Conservation (phyloP, 2,888 invertebrate genomes). For the Coremacera marginata region DNA sequence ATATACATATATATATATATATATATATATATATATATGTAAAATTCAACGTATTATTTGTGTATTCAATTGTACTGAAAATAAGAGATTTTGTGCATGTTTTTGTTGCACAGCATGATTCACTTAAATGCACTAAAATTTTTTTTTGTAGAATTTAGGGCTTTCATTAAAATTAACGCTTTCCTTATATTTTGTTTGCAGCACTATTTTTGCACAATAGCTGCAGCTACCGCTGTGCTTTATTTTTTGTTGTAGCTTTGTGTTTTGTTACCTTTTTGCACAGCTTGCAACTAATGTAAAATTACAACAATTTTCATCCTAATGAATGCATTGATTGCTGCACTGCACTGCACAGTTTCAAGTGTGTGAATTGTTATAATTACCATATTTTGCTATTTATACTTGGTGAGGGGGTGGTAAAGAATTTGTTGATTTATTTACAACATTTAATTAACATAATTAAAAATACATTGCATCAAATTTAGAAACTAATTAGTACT, state of each 20-base stretch:
- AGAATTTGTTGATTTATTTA: background rate
- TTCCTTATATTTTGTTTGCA: background rate
- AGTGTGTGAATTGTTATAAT: background rate
- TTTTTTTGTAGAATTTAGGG: background rate
- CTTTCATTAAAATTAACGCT: background rate
- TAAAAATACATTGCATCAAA: conserved; percentile 3
- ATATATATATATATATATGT: no score
- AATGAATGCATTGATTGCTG: background rate
- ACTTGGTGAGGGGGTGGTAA: background rate
- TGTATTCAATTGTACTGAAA: no score
- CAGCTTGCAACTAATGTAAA: background rate
- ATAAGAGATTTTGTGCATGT: background rate
- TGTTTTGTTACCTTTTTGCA: background rate
- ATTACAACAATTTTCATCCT: background rate
- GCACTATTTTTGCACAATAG: no score
- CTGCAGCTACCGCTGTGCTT: no score
- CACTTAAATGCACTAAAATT: background rate
- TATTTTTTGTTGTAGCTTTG: background rate
- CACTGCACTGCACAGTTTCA: conserved; percentile 6
- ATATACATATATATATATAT: no score
- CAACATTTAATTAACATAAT: background rate
- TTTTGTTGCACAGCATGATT: background rate
- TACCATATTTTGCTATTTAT: background rate
- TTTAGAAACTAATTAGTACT: background rate
- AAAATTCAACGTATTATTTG: no score